A percentile compares a stretch with the other conserved stretches of the same genome.
Evolutionary conservation across 2,113 vertebrate genomes (phyloP).

Genomic region (Rynchops niger): DNA sequence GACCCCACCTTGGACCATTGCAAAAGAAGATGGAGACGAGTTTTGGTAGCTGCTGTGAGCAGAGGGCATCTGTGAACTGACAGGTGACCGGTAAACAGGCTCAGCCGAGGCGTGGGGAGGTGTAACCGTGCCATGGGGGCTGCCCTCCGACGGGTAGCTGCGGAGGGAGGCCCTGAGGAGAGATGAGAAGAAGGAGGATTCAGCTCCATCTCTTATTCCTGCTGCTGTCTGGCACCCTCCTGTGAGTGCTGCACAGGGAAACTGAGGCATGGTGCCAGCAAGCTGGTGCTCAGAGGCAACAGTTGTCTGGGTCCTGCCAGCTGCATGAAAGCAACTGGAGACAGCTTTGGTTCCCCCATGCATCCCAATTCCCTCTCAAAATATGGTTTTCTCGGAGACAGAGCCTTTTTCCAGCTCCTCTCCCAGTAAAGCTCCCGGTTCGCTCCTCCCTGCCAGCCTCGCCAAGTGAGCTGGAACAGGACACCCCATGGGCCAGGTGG

Average conservation of each 20-base stretch:
- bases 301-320: neutral
- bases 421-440: neutral
- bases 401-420: neutral
- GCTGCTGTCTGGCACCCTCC: neutral
- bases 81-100: conserved; percentile 75
- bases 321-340: neutral
- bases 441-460: neutral
- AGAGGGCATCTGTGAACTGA: conserved; percentile 73
- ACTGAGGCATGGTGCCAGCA: neutral
- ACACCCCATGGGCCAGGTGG: neutral
- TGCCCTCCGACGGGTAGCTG: conserved; percentile 79
- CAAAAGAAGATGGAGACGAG: conserved; percentile 66
- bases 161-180: conserved; percentile 65
- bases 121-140: conserved; percentile 73
- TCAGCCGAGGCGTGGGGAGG: conserved; percentile 79
- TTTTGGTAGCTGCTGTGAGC: conserved; percentile 77
- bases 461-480: neutral
- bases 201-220: fast-evolving
- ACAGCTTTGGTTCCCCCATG: neutral
- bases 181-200: neutral
- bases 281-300: neutral
- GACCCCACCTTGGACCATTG: conserved; percentile 47
- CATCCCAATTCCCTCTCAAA: neutral
- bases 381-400: neutral
- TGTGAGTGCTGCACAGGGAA: neutral